Conservation (phyloP, 2,797 vertebrate genomes). For the Chrosomus eos region DNA sequence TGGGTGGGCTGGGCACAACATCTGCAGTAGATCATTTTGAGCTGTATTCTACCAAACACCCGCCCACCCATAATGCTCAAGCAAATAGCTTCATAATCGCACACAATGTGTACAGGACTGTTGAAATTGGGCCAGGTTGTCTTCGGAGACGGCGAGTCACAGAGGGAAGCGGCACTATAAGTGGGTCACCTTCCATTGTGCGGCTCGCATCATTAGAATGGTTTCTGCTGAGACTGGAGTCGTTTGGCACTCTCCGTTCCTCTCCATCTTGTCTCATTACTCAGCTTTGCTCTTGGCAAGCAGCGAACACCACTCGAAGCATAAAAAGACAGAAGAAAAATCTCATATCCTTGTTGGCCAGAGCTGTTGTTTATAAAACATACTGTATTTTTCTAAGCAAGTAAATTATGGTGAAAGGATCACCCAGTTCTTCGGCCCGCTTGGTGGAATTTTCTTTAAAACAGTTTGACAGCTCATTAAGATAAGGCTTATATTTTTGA, state of each 20-base stretch:
- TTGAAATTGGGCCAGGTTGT: constrained; percentile 59
- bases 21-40: constrained; percentile 54
- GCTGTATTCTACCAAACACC: constrained; percentile 48
- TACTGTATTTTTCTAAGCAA: constrained; percentile 42
- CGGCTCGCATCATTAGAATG: constrained; percentile 65
- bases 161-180: constrained; percentile 63
- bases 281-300: constrained; percentile 50
- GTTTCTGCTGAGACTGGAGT: constrained; percentile 69
- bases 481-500: constrained; percentile 2
- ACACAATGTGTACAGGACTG: constrained; percentile 27
- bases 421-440: not conserved
- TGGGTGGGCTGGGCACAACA: constrained; percentile 53
- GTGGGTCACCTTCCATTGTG: constrained; percentile 71
- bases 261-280: constrained; percentile 58
- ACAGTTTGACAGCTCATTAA: constrained; percentile 21
- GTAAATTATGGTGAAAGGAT: constrained; percentile 17
- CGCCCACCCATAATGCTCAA: constrained; percentile 23
- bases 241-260: constrained; percentile 55
- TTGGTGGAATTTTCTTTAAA: constrained; percentile 3
- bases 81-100: constrained; percentile 12
- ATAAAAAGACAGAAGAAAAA: constrained; percentile 44
- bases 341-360: constrained; percentile 44
- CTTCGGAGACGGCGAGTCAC: constrained; percentile 40
- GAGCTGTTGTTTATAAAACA: constrained; percentile 44
- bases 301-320: constrained; percentile 41